Base-by-base conservation (phyloP, 1,140 invertebrate species). In the Colletes latitarsis region DNA sequence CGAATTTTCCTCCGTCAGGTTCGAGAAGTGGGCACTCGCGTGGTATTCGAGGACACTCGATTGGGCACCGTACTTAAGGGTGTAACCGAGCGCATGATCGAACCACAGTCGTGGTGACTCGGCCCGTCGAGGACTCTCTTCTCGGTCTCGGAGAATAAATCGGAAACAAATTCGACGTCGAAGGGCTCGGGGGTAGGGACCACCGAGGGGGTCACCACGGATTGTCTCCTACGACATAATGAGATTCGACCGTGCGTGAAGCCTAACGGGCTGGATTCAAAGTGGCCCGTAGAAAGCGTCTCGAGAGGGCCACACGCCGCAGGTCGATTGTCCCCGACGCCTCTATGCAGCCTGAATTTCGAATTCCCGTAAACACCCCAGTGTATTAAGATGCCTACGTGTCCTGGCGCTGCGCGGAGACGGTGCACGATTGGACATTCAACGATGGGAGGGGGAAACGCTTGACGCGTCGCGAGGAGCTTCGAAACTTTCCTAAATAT, bases 331-430 rank as follows among this genome's bases (percentile, higher is more conserved):
- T 52, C 75, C 66, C 75, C n/a, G 12, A 41, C 58, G 67, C 71
- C 68, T 80, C 81, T 64, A 82, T 75, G 85, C 80, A 77, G 68
- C 41, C 85, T 82, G 85, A 87, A 88, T 85, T 84, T 88, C 85
- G 77, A 88, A 88, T 88, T 63, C 76, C 58, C 76, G 82, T 73
- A 88, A 88, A 87, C 85, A 88, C 85, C 86, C 86, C 46, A 82
- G 86, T 88, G 86, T 87, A 88, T 88, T 88, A 88, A 88, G 85
- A 87, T 72, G 75, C 84, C 76, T 86, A 87, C 82, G 83, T 86
- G 84, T 21, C 52, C 39, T 58, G 52, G 6, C 81, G 53, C 8
- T 15, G 39, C 9, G 41, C 62, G 30, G 46, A 64, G 55, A 41
- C 39, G 39, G 17, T 67, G 49, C 46, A 19, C 53, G 46, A 21